A percentile compares a stretch with the other conserved stretches of the same genome.
Evolutionary conservation across 2,888 invertebrate genomes (phyloP).

Genomic region (Noctua janthina): DNA sequence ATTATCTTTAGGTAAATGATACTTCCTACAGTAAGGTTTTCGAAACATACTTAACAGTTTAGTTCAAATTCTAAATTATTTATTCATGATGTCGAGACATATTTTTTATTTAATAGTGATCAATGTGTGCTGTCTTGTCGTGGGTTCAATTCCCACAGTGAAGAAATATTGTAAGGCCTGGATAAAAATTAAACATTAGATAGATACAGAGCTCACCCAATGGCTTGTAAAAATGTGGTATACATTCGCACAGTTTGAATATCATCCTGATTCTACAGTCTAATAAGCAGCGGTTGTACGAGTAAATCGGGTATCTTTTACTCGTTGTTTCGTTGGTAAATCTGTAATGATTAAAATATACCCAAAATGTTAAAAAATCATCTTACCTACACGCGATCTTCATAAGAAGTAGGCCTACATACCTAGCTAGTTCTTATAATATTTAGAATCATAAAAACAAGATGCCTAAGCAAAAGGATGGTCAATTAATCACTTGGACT

Average conservation of each 20-base stretch:
- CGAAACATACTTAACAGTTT: background rate
- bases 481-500: too few relatives aligned
- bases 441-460: too few relatives aligned
- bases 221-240: constrained; percentile 94
- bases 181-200: background rate
- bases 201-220: constrained; percentile 81
- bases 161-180: background rate
- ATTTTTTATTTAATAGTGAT: too few relatives aligned
- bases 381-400: background rate
- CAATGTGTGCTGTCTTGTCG: background rate
- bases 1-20: background rate
- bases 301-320: constrained; percentile 91
- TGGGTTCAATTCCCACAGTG: background rate
- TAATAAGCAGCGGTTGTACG: constrained; percentile 92
- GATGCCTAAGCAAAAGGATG: too few relatives aligned
- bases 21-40: background rate
- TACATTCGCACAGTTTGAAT: constrained; percentile 91
- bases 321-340: constrained; percentile 81
- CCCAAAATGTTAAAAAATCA: background rate
- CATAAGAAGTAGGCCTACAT: background rate
- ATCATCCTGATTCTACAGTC: constrained; percentile 93
- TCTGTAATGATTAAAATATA: constrained; percentile 69
- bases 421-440: too few relatives aligned
- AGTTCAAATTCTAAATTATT: too few relatives aligned
- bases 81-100: too few relatives aligned